Evolutionary conservation across 2,797 vertebrate species (phyloP), one percentile per base, ranked within the genome.

Genomic region (Microctenopoma lineatum): DNA sequence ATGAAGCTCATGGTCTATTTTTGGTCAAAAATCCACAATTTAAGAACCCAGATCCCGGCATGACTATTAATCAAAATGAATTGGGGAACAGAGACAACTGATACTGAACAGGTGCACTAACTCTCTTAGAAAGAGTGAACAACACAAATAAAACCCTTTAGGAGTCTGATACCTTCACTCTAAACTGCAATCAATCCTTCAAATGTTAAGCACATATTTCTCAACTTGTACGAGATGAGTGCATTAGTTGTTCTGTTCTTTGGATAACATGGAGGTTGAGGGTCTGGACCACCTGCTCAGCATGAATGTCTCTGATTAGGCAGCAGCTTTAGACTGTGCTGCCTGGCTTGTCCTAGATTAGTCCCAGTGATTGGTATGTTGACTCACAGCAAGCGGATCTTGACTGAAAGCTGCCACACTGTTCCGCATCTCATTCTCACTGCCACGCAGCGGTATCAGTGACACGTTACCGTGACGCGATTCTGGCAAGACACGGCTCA

Each of bases 381-480:
- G 74, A 96, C 96, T 98, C 96, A 99, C 97, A 61, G 95, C 93
- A 71, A 97, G 93, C 3, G 93, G 91, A 86, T 98, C 96, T 7
- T 95, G 83, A 55, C 94, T 84, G 75, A 97, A 97, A 88, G 96
- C 95, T 2, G 96, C 96, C 59, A 98, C 96, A 32, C 97, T 98
- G 91, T 93, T 96, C 90, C 97, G 94, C 94, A 98, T 98, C 89
- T 99, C 97, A n/a, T 95, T 96, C 89, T 98, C 97, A 52, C 84
- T 96, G 90, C 97, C 97, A 8, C 97, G 94, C 79, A 99, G 91
- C 0, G 97, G 97, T 83, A 98, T 98, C 84, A 99, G 92, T 0
- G 97, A 96, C 70, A 97, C 89, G 41, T 95, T 97, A 90, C 96
- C 96, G 36, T 97, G 90, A 76, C 95, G 95, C 59, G 92, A 59